Base-by-base conservation (phyloP, 2,888 invertebrate genomes). In the Dysmachus trigonus region DNA sequence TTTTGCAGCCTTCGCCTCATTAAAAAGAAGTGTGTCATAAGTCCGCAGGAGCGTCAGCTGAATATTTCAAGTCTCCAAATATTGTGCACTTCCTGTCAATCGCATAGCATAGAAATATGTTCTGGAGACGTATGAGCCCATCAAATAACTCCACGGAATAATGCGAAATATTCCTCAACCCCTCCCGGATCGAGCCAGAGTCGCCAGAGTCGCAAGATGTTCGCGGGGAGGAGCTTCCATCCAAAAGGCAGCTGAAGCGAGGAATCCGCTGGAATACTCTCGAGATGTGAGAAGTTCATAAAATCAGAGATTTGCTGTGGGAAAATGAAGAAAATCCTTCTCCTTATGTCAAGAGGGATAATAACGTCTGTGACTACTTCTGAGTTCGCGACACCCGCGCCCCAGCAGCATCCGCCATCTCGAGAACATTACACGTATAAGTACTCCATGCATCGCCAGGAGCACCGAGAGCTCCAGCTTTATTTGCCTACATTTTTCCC, bases 401-500 rank as follows among this genome's bases (percentile, higher is more conserved):
- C n/a, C 35, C 62, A 27, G 62, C 62, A 22, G 35, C 27, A 77
- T 77, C 62, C 18, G 6, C 31, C 35, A 35, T 8, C 27, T 3
- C 62, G 53, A 27, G 81, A 27, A 82, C 51, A 82, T 82, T 82
- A 82, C 62, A 62, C 62, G 81, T 35, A 62, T 62, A 82, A 83
- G 83, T 83, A 72, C 72, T 72, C n/a, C 33, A 72, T 83, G 83
- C 83, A 83, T 83, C 72, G 53, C 83, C 30, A 35, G 33, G 62
- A 33, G 62, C 81, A 33, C 83, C 53, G 22, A 35, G 35, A 31
- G 33, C 72, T 82, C 62, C 81, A 30, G 62, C 30, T 72, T 83
- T 83, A 83, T 83, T 83, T 72, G 83, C 83, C 83, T 83, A 83
- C 72, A 83, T 83, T 83, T 83, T 33, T 83, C 83, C 83, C 83